phyloP scores from a whole-genome alignment of 2,888 invertebrate genomes.

The Hecatera dysodea region DNA sequence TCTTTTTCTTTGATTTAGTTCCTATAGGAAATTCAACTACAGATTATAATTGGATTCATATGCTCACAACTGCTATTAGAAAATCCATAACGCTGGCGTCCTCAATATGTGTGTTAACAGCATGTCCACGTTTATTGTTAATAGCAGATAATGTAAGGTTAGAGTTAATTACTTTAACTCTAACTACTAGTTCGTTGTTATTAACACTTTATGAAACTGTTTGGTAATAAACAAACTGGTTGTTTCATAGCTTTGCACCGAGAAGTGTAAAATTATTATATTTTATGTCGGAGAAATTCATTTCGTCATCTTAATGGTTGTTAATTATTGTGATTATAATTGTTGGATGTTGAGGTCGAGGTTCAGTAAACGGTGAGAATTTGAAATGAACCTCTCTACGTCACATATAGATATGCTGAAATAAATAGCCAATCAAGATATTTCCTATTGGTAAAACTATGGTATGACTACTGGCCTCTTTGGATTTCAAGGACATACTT shows the following conservation, averaged over 20 bases:
- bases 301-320: slow-evolving; percentile 58
- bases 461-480: neutral
- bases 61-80: slow-evolving; percentile 45
- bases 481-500: neutral
- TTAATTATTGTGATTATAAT: slow-evolving; percentile 63
- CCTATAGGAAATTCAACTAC: slow-evolving; percentile 36
- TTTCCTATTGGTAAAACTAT: neutral
- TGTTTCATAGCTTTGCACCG: slow-evolving; percentile 43
- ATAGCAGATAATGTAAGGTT: slow-evolving; percentile 78
- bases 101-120: slow-evolving; percentile 52
- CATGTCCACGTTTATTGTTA: slow-evolving; percentile 76
- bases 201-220: slow-evolving; percentile 78
- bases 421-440: neutral
- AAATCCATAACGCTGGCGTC: slow-evolving; percentile 46
- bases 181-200: slow-evolving; percentile 75
- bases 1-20: slow-evolving; percentile 30
- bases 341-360: slow-evolving; percentile 43
- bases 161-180: slow-evolving; percentile 77
- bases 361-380: slow-evolving; percentile 45
- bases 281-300: slow-evolving; percentile 60
- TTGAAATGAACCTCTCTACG: neutral
- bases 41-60: slow-evolving; percentile 40
- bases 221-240: slow-evolving; percentile 68
- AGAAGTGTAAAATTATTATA: slow-evolving; percentile 54
- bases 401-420: slow-evolving; percentile 4